phyloP scores from a whole-genome alignment of 1,140 invertebrate species.

The Philaenus spumarius region DNA sequence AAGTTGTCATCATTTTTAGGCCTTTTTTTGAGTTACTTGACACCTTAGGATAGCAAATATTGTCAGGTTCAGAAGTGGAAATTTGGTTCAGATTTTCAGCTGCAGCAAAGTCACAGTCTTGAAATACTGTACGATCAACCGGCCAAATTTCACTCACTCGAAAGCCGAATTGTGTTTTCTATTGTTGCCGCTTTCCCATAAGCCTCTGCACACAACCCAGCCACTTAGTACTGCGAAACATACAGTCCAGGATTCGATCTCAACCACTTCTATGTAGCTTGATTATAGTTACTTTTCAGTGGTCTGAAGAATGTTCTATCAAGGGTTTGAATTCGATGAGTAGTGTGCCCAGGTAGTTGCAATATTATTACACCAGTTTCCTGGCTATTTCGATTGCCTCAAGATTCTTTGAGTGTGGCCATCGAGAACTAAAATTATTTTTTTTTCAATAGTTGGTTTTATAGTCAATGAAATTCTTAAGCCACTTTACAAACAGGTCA shows the following conservation, averaged over 20 bases:
- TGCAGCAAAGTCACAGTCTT: too few species aligned
- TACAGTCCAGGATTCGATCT: background rate
- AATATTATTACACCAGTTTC: constrained; percentile 29
- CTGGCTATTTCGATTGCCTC: too few species aligned
- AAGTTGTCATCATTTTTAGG: background rate
- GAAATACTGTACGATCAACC: too few species aligned
- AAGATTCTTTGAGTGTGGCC: too few species aligned
- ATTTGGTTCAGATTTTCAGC: background rate
- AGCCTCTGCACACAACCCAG: too few species aligned
- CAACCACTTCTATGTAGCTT: background rate
- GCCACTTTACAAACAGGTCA: constrained; percentile 34
- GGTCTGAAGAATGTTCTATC: background rate
- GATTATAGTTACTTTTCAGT: too few species aligned
- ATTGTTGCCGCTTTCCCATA: background rate
- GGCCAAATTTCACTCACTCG: too few species aligned
- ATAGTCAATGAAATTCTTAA: constrained; percentile 29
- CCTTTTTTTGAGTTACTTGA: background rate
- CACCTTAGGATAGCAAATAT: too few species aligned
- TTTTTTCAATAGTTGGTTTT: constrained; percentile 26
- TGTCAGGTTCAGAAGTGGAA: background rate
- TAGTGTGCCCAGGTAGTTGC: background rate
- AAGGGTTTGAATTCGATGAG: background rate
- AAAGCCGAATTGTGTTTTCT: background rate
- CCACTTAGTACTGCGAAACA: too few species aligned
- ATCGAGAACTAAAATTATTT: constrained; percentile 30